Conservation (phyloP, 2,113 vertebrate genomes). For the Oncorhynchus kisutch region DNA sequence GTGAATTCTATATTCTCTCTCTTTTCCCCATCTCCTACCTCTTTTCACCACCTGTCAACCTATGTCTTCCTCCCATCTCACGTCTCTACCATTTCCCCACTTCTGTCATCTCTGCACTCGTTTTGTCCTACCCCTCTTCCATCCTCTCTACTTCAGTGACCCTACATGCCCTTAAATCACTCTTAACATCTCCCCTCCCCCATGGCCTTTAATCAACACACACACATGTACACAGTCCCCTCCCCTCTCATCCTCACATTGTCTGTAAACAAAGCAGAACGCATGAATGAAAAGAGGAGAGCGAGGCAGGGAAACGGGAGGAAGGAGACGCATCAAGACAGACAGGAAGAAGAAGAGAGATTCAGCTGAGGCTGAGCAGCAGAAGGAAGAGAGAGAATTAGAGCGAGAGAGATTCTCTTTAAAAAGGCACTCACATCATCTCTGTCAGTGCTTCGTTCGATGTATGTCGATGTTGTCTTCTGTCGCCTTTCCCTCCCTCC, state of each 20-base stretch:
- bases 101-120: neutral
- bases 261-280: constrained; percentile 66
- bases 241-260: constrained; percentile 25
- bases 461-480: constrained; percentile 62
- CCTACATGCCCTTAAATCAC: constrained; percentile 44
- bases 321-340: neutral
- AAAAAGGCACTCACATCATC: constrained; percentile 78
- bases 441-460: constrained; percentile 66
- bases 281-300: constrained; percentile 60
- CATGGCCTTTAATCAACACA: constrained; percentile 20
- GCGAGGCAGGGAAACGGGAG: neutral
- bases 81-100: too few relatives aligned
- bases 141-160: constrained; percentile 31
- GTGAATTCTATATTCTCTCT: neutral
- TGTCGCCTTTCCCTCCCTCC: constrained; percentile 20
- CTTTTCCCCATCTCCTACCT: neutral
- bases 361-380: neutral
- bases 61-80: constrained; percentile 4
- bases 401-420: constrained; percentile 36
- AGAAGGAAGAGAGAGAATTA: neutral
- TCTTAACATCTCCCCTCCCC: constrained; percentile 24
- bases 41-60: neutral
- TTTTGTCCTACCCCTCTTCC: constrained; percentile 1
- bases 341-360: constrained; percentile 15
- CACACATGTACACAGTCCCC: constrained; percentile 14